Evolutionary conservation across 2,797 vertebrate genomes (phyloP), one percentile per base, ranked within the genome.

Genomic region (Coreius guichenoti): DNA sequence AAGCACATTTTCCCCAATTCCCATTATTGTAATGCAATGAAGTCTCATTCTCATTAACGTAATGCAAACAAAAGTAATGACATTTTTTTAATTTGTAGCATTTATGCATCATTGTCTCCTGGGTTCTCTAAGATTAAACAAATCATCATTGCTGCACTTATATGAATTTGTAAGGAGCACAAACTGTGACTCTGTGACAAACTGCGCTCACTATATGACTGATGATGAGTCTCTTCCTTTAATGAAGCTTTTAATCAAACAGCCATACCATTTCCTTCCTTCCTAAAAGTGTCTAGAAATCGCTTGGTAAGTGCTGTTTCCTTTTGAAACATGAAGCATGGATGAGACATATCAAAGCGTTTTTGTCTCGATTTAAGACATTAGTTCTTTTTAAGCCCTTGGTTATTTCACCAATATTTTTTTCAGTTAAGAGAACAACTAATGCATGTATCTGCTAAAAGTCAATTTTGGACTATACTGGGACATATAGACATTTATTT

Each of bases 51-150:
- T 68, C 43, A 51, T 17, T 67, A 67, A 31, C 7, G 19, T 33
- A 31, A 80, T 23, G 19, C 26, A 47, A 80, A 65, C 16, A 67
- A 67, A 80, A 63, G n/a, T 17, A 78, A 78, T 29, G 1, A 78
- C 2, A 6, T 68, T 78, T 78, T n/a, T 61, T 58, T 9, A 5
- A 77, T 77, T 61, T 43, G 54, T 61, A 26, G 8, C 9, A 61
- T 77, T 61, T 26, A 61, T 77, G 54, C 51, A 77, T 58, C 54
- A 76, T 76, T 16, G 21, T 6, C 33, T 78, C 16, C 12, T 43
- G 23, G 74, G 56, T 45, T 78, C 23, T 61, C 75, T 11, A 2
- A 78, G 14, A 77, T 17, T 58, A 61, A 77, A 77, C 33, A 26
- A 77, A 61, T 61, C 23, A 39, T 36, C 36, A 45, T 19, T 45